Conservation (phyloP, 2,113 vertebrate genomes). For the Antidorcas marsupialis region DNA sequence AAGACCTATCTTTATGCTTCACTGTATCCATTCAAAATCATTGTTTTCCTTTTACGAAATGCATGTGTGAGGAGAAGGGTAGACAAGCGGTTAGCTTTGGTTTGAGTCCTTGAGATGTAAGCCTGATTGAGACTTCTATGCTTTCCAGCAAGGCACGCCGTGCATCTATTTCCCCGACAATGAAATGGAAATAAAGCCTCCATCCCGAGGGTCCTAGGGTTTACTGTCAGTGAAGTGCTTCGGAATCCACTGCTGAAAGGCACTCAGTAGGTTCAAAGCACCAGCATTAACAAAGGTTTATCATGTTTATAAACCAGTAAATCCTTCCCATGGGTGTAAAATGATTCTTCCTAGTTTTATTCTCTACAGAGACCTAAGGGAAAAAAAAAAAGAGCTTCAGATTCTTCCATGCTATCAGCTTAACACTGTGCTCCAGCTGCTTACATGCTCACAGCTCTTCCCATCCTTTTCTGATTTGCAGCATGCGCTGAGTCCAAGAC, state of each 20-base stretch:
- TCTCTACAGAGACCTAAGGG: background rate
- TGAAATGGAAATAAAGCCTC: constrained; percentile 17
- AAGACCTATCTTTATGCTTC: background rate
- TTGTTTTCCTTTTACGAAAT: constrained; percentile 39
- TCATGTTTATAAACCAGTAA: constrained; percentile 61
- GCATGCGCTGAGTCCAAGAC: background rate
- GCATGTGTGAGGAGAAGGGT: background rate
- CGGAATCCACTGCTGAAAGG: constrained; percentile 58
- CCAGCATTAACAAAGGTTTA: constrained; percentile 60
- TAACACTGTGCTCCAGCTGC: background rate
- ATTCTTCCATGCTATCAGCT: background rate
- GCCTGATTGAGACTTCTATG: background rate
- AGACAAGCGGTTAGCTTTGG: constrained; percentile 40
- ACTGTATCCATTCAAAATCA: constrained; percentile 29
- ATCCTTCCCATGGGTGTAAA: constrained; percentile 55
- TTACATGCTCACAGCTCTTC: background rate
- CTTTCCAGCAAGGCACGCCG: constrained; percentile 20
- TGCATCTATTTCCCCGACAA: constrained; percentile 2
- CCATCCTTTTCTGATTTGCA: constrained; percentile 44
- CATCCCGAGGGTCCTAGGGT: constrained; percentile 10
- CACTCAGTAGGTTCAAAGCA: constrained; percentile 60
- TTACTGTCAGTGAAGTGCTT: constrained; percentile 55
- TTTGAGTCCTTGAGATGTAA: constrained; percentile 2
- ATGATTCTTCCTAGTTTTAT: constrained; percentile 48
- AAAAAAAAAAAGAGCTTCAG: background rate